Conservation (phyloP, 2,888 invertebrate genomes). For the Mystacides longicornis region DNA sequence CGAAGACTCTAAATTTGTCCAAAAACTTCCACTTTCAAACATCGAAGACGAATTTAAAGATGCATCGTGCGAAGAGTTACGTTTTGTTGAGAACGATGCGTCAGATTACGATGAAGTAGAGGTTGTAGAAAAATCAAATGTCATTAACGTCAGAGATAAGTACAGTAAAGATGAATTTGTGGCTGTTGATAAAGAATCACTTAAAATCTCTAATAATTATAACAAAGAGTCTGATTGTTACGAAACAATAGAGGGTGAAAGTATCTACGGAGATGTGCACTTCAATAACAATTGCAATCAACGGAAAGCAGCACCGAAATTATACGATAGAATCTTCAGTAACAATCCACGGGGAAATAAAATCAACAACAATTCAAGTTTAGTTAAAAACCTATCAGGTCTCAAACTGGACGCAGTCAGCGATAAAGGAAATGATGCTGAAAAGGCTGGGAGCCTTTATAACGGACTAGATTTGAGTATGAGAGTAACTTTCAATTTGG, state of each 20-base stretch:
- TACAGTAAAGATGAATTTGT: not conserved
- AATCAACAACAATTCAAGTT: constrained; percentile 10
- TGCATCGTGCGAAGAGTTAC: not conserved
- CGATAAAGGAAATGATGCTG: not conserved
- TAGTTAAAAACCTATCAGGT: constrained; percentile 14
- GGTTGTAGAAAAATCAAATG: not conserved
- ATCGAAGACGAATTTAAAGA: not conserved
- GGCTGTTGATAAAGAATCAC: not conserved
- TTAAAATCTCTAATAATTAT: constrained; percentile 2
- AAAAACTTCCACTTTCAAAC: not conserved
- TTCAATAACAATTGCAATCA: constrained; percentile 6
- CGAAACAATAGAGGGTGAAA: constrained; percentile 17
- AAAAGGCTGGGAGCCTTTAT: constrained; percentile 11
- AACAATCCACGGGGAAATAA: constrained; percentile 13
- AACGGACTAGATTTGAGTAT: constrained; percentile 20
- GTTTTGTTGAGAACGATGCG: not conserved
- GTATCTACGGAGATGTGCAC: constrained; percentile 22
- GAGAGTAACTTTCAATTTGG: constrained; percentile 29
- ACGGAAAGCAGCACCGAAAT: constrained; percentile 6
- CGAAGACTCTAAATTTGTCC: too few relatives aligned
- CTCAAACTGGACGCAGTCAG: constrained; percentile 16
- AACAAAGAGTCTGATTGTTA: constrained; percentile 11
- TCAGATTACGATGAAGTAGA: constrained; percentile 1
- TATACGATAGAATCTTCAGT: constrained; percentile 24
- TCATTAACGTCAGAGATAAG: not conserved